Evolutionary conservation across 2,888 invertebrate species (phyloP), one percentile per base, ranked within the genome.

Genomic region (Omphaloscelis lunosa): DNA sequence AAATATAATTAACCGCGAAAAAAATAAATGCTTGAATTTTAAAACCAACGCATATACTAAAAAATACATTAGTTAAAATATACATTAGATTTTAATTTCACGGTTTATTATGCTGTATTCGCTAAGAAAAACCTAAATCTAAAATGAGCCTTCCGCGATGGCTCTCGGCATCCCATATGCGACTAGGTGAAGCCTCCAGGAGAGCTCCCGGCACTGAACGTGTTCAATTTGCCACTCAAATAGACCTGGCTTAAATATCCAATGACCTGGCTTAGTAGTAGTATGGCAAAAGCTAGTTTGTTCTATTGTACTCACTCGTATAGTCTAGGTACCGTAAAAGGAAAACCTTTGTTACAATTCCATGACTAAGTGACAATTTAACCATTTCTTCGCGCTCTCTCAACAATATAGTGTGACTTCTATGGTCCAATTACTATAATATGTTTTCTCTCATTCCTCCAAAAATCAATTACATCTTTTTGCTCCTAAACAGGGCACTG

Each of bases 391-490:
- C 39, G 67, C 67, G 79, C 27, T 84, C 27, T 12, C 66, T 65
- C 68, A 86, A 63, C 17, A 34, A 75, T 58, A 62, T 41, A 59
- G 39, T 62, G 53, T 78, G 15, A 56, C n/a, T 59, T 48, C 34
- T 68, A 51, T 65, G 73, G 63, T 72, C 68, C 74, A 88, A 70
- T 88, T 53, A 72, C 45, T 23, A 63, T n/a, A 45, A 63, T 65
- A 82, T 53, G 48, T 59, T 82, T 67, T 75, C 72, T 67, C 73
- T 79, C 75, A 85, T 87, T 85, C 87, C 82, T 75, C 80, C 80
- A 62, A 77, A 74, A 80, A 69, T 82, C 79, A 77, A 86, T 82
- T 62, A 85, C n/a, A 29, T 41, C 27, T 90, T 89, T 89, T 89
- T 90, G 65, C 56, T 23, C 5, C 1, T 15, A 17, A 66, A 59